Base-by-base conservation (phyloP, 2,113 vertebrate genomes). In the Colistium nudipinnis region DNA sequence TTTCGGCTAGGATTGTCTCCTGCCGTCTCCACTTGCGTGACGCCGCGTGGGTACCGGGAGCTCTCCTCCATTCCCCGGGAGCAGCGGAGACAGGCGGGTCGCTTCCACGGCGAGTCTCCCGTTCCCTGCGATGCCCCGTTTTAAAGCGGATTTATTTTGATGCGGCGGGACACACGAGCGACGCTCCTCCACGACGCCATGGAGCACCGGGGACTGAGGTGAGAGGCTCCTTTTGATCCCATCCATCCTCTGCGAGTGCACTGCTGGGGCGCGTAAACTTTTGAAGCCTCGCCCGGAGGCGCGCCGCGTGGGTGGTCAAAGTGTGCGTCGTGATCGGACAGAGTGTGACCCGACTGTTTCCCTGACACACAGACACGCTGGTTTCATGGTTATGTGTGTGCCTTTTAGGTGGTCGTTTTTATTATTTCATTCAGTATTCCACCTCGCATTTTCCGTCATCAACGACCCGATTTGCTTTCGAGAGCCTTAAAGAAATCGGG, bases 101-200 rank as follows among this genome's bases (percentile, higher is more conserved):
- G 62, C 56, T 22, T 36, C 45, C n/a, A 19, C 56, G 39, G 28
- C 41, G 74, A 53, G 47, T 51, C 64, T 65, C 51, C 49, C 7
- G 20, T 33, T 57, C 41, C 67, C 45, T n/a, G 78, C 73, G 16
- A 89, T 89, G 89, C 70, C 85, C 83, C 82, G 85, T 64, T 77
- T 85, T 8, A 85, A 87, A 82, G 74, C 51, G 89, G 87, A 89
- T 87, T 67, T 81, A 79, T 64, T 68, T 24, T 75, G 72, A 62
- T 81, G 83, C 78, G 74, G 69, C 64, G 69, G 73, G 76, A 72
- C 41, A 31, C 69, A n/a, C 4, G 43, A 20, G 36, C 0, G 74
- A 45, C 64, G 75, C 16, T 39, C 68, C 57, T 33, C 49, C 48
- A 19, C 27, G 30, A 5, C 8, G 57, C 52, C 5, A 49, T 73